Evolutionary conservation across 2,888 invertebrate species (phyloP).

Genomic region (Thyatira batis): DNA sequence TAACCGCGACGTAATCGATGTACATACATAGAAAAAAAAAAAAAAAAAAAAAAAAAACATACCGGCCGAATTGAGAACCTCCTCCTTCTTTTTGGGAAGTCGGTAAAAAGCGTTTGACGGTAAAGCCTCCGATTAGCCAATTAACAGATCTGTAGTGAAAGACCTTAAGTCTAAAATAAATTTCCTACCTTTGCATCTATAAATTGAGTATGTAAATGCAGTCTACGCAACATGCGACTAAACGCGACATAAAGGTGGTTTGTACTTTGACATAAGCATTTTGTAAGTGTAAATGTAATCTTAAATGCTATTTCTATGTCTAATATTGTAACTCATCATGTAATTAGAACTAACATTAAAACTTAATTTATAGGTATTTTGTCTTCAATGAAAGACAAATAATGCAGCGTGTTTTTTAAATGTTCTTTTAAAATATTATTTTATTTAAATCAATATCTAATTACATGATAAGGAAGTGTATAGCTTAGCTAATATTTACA

Average conservation of each 20-base stretch:
- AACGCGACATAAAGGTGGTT: neutral
- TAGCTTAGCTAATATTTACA: neutral
- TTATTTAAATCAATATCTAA: too few species aligned
- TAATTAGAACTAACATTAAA: neutral
- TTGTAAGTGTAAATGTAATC: neutral
- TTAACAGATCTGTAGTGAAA: neutral
- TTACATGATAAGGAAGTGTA: neutral
- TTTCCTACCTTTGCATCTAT: neutral
- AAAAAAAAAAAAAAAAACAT: too few species aligned
- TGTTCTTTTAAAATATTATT: too few species aligned
- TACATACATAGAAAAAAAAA: too few species aligned
- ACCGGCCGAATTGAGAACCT: too few species aligned
- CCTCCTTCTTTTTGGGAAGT: too few species aligned
- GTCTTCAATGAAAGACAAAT: neutral
- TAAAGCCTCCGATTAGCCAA: neutral
- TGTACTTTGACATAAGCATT: neutral
- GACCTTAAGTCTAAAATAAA: neutral
- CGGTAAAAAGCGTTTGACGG: neutral
- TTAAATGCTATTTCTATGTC: neutral
- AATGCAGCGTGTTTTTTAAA: neutral
- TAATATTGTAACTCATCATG: neutral
- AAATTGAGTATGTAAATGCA: neutral
- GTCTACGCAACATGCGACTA: neutral
- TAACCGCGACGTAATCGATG: too few species aligned
- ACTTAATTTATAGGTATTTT: neutral